Evolutionary conservation across 2,888 invertebrate genomes (phyloP).

Genomic region (Eledone cirrhosa): DNA sequence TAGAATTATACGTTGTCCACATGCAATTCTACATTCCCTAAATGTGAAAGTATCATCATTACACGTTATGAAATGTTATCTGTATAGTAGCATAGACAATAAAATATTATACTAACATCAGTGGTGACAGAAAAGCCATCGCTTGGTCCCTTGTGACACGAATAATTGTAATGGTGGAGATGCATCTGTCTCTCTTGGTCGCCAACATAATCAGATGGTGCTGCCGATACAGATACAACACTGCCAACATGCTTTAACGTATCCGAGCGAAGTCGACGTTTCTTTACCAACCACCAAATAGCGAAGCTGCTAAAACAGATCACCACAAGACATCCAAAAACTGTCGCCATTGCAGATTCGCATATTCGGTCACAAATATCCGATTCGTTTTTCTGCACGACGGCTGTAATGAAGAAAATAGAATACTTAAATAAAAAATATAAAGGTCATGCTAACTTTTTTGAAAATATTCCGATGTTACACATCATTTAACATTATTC

Average conservation of each 20-base stretch:
- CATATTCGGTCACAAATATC: constrained; percentile 26
- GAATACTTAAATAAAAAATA: not conserved
- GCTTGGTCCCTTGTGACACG: not conserved
- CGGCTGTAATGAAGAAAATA: constrained; percentile 37
- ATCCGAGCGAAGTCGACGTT: constrained; percentile 44
- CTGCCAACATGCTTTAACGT: constrained; percentile 60
- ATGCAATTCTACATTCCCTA: not conserved
- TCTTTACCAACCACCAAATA: constrained; percentile 34
- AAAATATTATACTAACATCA: not conserved
- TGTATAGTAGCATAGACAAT: not conserved
- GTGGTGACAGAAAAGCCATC: constrained; percentile 5
- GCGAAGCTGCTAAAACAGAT: constrained; percentile 39
- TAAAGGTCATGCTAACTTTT: not conserved
- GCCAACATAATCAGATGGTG: constrained; percentile 64
- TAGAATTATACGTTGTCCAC: no score
- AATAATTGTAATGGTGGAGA: constrained; percentile 10
- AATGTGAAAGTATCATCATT: no score
- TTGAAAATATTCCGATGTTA: not conserved
- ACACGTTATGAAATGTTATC: not conserved
- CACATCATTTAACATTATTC: not conserved
- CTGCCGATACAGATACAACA: constrained; percentile 59
- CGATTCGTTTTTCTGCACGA: constrained; percentile 15
- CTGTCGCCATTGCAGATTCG: constrained; percentile 33
- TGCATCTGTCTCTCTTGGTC: constrained; percentile 44
- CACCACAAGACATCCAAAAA: constrained; percentile 39